These are phyloP conservation scores for Steatocranus sp. DNA, from an alignment of 2,797 vertebrate genomes.

Conservation along the genomic window DNA sequence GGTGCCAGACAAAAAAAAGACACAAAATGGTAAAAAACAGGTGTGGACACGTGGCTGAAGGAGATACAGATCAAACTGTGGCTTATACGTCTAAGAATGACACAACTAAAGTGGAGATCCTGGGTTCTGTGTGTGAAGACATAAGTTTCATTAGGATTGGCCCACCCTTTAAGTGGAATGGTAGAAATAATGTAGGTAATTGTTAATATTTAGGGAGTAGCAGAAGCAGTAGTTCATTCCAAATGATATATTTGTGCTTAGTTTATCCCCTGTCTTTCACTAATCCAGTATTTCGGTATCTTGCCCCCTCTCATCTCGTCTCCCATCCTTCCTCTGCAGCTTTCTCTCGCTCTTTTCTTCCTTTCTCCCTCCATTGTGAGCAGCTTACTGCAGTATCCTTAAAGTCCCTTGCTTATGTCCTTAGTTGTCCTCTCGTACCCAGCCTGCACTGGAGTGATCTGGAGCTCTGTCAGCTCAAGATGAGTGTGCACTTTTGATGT, in stretches of 20 bases:
- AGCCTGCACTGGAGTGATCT: conserved; percentile 48
- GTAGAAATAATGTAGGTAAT: not conserved
- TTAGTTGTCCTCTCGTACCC: conserved; percentile 66
- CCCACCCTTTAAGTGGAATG: not conserved
- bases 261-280: conserved; percentile 13
- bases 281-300: not conserved
- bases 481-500: conserved; percentile 50
- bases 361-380: conserved; percentile 9
- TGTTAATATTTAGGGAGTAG: not conserved
- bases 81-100: not conserved
- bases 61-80: not conserved
- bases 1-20: not conserved
- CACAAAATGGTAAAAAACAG: not conserved
- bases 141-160: not conserved
- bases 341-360: not conserved
- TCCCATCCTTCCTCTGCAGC: conserved; percentile 17
- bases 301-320: not conserved
- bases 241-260: not conserved
- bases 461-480: conserved; percentile 54
- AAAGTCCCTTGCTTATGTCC: conserved; percentile 66
- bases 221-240: not conserved
- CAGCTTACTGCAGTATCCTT: conserved; percentile 68
- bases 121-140: not conserved
- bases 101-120: not conserved
- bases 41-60: not conserved